A percentile compares a stretch with the other conserved stretches of the same genome.
Conservation (phyloP, 2,113 vertebrate genomes). For the Plecotus auritus region DNA sequence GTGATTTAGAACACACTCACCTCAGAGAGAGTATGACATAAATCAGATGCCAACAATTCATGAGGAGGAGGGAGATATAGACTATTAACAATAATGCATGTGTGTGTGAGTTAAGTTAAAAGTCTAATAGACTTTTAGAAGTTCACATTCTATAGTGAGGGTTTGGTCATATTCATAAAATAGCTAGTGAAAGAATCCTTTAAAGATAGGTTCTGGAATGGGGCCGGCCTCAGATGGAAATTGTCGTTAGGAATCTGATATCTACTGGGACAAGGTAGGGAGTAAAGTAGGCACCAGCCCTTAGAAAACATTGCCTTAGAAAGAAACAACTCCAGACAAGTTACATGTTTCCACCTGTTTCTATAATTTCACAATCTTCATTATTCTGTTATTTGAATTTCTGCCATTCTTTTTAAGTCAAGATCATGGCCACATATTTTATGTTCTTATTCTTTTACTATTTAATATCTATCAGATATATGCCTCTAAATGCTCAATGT, state of each 20-base stretch:
- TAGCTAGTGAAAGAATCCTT: not conserved
- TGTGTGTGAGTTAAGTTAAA: not conserved
- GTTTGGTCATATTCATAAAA: not conserved
- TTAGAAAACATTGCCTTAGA: not conserved
- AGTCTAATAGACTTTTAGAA: not conserved
- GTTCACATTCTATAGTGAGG: not conserved
- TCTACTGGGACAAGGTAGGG: not conserved
- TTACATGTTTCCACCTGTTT: not conserved
- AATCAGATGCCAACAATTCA: not conserved
- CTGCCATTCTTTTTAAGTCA: not conserved
- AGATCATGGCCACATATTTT: not conserved
- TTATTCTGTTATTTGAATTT: not conserved
- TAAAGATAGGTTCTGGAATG: not conserved
- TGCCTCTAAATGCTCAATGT: not conserved
- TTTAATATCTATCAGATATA: not conserved
- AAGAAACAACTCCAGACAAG: not conserved
- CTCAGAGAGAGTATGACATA: not conserved
- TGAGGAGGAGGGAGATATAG: not conserved
- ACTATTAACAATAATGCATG: not conserved
- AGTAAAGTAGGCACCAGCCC: not conserved
- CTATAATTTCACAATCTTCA: not conserved
- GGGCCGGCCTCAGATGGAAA: not conserved
- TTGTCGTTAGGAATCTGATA: not conserved
- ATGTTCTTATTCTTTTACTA: not conserved
- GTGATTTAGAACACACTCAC: not conserved